phyloP scores from a whole-genome alignment of 1,140 invertebrate species.

The Sipha flava region DNA sequence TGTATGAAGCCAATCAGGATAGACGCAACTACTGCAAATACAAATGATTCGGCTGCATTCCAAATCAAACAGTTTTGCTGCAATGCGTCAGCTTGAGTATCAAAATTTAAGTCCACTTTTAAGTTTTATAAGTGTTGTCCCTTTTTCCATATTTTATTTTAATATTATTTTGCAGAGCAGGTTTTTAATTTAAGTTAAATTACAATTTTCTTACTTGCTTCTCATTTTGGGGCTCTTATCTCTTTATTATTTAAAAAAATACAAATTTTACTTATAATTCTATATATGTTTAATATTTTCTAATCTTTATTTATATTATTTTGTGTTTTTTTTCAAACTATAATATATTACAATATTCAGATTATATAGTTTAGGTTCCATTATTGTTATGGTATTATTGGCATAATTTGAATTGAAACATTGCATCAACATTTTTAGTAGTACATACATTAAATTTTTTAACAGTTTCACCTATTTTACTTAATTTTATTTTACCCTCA shows the following conservation, averaged over 20 bases:
- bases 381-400: constrained; percentile 8
- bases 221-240: constrained; percentile 7
- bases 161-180: constrained; percentile 10
- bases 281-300: constrained; percentile 27
- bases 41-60: constrained; percentile 31
- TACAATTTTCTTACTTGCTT: not conserved
- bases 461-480: not conserved
- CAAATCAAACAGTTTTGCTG: constrained; percentile 35
- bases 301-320: constrained; percentile 27
- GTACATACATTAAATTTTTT: not conserved
- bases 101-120: constrained; percentile 15
- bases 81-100: constrained; percentile 27
- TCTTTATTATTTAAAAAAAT: constrained; percentile 28
- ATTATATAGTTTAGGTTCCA: constrained; percentile 11
- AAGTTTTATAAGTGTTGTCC: constrained; percentile 8
- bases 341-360: not conserved
- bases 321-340: not conserved
- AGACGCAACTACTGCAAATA: constrained; percentile 33
- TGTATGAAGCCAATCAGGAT: constrained; percentile 35
- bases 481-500: not conserved
- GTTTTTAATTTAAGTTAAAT: constrained; percentile 26
- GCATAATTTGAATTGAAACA: not conserved
- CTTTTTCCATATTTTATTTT: constrained; percentile 13
- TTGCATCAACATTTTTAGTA: not conserved
- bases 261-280: constrained; percentile 31